These are phyloP conservation scores for Hydropotes inermis DNA, from an alignment of 2,113 vertebrate genomes.

Conservation along the genomic window DNA sequence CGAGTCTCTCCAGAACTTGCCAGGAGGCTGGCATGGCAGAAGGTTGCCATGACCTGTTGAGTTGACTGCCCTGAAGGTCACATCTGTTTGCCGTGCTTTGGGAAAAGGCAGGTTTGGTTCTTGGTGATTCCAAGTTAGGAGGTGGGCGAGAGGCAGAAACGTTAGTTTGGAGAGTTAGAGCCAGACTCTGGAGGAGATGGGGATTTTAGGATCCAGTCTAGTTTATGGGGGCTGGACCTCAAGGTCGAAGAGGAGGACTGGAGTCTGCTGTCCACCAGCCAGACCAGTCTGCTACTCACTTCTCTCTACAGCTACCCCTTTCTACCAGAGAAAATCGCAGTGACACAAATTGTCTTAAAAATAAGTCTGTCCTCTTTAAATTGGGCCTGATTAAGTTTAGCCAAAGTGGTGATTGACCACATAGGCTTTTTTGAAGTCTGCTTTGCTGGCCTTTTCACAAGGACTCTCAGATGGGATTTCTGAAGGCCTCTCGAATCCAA, in stretches of 20 bases:
- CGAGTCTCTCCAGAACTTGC: neutral
- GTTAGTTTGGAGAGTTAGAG: neutral
- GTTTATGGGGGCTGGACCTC: neutral
- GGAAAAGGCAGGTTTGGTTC: neutral
- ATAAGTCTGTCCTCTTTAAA: neutral
- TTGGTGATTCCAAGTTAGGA: no score
- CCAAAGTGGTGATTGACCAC: neutral
- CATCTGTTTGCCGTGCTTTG: neutral
- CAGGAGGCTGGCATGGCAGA: neutral
- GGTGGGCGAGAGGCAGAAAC: no score
- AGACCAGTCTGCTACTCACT: neutral
- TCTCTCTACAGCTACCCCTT: neutral
- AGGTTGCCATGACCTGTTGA: neutral
- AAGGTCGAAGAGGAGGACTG: neutral
- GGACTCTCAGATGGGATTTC: neutral
- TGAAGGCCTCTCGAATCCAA: neutral
- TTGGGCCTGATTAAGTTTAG: neutral
- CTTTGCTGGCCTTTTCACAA: neutral
- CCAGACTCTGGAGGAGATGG: neutral
- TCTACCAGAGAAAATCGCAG: neutral
- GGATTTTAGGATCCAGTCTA: no score
- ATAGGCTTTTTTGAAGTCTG: neutral
- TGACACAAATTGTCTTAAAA: neutral
- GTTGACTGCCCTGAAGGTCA: neutral
- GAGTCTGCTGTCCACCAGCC: neutral